phyloP scores from a whole-genome alignment of 2,888 invertebrate species.

The Sphaeridia pumilis region DNA sequence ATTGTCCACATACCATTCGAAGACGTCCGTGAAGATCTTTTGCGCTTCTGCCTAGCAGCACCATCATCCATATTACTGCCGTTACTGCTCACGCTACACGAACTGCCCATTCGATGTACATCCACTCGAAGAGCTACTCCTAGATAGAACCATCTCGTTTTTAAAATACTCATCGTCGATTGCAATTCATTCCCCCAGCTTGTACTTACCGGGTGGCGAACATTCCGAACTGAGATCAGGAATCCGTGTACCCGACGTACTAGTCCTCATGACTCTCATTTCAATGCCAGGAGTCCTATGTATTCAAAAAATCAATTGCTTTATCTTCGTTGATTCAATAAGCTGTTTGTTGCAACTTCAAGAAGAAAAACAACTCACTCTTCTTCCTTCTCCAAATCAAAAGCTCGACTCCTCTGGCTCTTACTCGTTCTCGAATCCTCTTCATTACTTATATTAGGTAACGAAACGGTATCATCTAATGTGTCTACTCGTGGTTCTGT shows the following conservation, averaged over 20 bases:
- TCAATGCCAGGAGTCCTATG: constrained; percentile 41
- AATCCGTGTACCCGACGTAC: not conserved
- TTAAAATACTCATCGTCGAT: constrained; percentile 2
- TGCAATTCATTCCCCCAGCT: not conserved
- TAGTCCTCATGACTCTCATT: constrained; percentile 54
- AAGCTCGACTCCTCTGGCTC: not conserved
- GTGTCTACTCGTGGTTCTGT: constrained; percentile 64
- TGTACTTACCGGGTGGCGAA: constrained; percentile 2
- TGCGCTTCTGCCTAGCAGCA: constrained; percentile 27
- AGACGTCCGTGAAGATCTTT: constrained; percentile 39
- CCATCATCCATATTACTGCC: constrained; percentile 28
- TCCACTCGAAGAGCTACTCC: constrained; percentile 74
- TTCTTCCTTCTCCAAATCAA: constrained; percentile 2
- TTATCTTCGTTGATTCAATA: not conserved
- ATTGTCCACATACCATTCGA: too few relatives aligned
- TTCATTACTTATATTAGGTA: not conserved
- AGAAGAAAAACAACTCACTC: constrained; percentile 4
- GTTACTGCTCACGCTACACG: constrained; percentile 52
- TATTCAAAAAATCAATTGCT: not conserved
- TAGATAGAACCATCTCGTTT: too few relatives aligned
- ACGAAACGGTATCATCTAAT: constrained; percentile 17
- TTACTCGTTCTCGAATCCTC: constrained; percentile 2
- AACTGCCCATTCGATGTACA: constrained; percentile 82
- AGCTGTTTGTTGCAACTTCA: not conserved
- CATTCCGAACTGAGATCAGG: not conserved